Evolutionary conservation across 2,888 invertebrate genomes (phyloP).

Genomic region (Chalcis sispes): DNA sequence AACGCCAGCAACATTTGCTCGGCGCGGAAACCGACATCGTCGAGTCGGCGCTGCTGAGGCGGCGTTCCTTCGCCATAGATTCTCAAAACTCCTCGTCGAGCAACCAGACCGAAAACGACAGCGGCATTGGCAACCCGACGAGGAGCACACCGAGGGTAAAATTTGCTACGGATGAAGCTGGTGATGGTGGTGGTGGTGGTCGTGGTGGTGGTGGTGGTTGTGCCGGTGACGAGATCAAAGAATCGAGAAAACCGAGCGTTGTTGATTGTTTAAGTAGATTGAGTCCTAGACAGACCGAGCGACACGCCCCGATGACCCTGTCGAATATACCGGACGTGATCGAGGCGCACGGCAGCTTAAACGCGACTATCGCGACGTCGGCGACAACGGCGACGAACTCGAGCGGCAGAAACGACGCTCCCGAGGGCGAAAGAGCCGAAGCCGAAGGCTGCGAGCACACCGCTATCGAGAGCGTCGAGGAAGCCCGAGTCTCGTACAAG

Average conservation of each 20-base stretch:
- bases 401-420: slow-evolving; percentile 51
- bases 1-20: slow-evolving; percentile 62
- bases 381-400: slow-evolving; percentile 17
- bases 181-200: not conserved
- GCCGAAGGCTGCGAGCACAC: slow-evolving; percentile 74
- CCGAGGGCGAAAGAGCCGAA: slow-evolving; percentile 71
- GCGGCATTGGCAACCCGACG: not conserved
- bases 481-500: slow-evolving; percentile 64
- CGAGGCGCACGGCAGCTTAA: slow-evolving; percentile 65
- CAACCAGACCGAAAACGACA: slow-evolving; percentile 7
- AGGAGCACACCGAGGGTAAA: slow-evolving; percentile 43
- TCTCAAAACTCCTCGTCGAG: slow-evolving; percentile 1
- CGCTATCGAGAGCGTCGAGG: slow-evolving; percentile 66
- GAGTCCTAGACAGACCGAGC: slow-evolving; percentile 60
- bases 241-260: slow-evolving; percentile 47
- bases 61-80: slow-evolving; percentile 47
- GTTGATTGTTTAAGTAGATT: slow-evolving; percentile 62
- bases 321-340: slow-evolving; percentile 69
- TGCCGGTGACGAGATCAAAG: too few species aligned
- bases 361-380: not conserved
- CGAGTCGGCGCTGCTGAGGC: slow-evolving; percentile 37
- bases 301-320: slow-evolving; percentile 59
- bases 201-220: not conserved
- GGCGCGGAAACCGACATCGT: slow-evolving; percentile 61
- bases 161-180: slow-evolving; percentile 48